Conservation (phyloP, 2,888 invertebrate species). For the Eledona agricola region DNA sequence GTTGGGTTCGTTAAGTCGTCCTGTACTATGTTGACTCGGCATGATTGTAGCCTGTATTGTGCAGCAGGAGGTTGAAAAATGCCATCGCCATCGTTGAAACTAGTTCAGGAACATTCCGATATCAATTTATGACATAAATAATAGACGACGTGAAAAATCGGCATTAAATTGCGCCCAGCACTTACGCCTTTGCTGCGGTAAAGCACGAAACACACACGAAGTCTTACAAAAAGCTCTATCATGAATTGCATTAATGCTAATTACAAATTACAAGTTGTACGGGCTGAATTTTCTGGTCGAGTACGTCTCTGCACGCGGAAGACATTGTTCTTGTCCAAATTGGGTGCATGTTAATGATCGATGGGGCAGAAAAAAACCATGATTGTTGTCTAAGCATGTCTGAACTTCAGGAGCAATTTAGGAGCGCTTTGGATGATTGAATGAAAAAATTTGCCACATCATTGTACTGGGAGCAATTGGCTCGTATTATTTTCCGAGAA, state of each 20-base stretch:
- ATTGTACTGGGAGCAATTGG: constrained; percentile 3
- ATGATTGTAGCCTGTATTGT: constrained; percentile 20
- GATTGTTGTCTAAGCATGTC: not conserved
- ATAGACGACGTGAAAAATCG: constrained; percentile 16
- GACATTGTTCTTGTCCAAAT: not conserved
- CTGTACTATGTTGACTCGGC: constrained; percentile 14
- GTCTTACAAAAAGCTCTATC: too few relatives aligned
- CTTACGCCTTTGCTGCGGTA: too few relatives aligned
- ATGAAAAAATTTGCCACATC: constrained; percentile 11
- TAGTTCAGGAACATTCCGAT: constrained; percentile 20
- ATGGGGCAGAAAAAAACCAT: not conserved
- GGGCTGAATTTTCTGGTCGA: not conserved
- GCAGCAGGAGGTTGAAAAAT: constrained; percentile 23
- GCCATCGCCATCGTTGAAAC: constrained; percentile 12
- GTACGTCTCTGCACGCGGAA: not conserved
- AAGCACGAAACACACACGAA: too few relatives aligned
- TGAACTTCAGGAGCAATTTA: constrained; percentile 1
- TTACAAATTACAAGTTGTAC: too few relatives aligned
- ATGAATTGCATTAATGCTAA: too few relatives aligned
- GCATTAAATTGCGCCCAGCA: constrained; percentile 12
- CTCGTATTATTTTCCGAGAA: constrained; percentile 5
- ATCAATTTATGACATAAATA: constrained; percentile 12
- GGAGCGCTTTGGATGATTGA: constrained; percentile 1
- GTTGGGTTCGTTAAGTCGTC: constrained; percentile 2
- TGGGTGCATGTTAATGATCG: not conserved